Conservation (phyloP, 2,888 invertebrate species). For the Sipunculus nudus region DNA sequence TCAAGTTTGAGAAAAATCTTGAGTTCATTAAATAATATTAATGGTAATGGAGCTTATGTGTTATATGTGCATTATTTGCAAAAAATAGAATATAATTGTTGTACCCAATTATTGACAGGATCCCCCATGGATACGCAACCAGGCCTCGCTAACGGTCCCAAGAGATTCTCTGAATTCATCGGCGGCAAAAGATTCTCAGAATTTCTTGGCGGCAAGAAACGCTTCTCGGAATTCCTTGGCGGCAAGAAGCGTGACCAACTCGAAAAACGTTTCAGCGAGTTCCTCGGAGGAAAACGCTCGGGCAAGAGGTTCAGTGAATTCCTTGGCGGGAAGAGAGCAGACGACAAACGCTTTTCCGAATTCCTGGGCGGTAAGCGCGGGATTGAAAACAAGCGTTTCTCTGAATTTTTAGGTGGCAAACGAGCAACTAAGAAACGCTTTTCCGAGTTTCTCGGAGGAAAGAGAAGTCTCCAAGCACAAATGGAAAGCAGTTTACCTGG, state of each 20-base stretch:
- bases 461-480: no score
- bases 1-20: no score
- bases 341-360: slow-evolving; percentile 32
- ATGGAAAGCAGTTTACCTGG: no score
- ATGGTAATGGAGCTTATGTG: no score
- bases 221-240: slow-evolving; percentile 30
- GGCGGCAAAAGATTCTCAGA: slow-evolving; percentile 29
- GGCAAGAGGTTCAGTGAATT: slow-evolving; percentile 24
- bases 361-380: slow-evolving; percentile 29
- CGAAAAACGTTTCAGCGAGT: slow-evolving; percentile 15
- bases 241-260: no score
- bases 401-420: slow-evolving; percentile 20
- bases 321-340: slow-evolving; percentile 27
- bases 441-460: neutral
- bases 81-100: no score
- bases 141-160: neutral
- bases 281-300: slow-evolving; percentile 22
- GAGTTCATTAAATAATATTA: no score
- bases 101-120: no score
- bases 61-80: no score
- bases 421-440: neutral
- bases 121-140: no score
- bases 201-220: slow-evolving; percentile 29
- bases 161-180: slow-evolving; percentile 27
- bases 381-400: slow-evolving; percentile 20